Conservation (phyloP, 2,797 vertebrate species). For the Percopsis omiscomaycus region DNA sequence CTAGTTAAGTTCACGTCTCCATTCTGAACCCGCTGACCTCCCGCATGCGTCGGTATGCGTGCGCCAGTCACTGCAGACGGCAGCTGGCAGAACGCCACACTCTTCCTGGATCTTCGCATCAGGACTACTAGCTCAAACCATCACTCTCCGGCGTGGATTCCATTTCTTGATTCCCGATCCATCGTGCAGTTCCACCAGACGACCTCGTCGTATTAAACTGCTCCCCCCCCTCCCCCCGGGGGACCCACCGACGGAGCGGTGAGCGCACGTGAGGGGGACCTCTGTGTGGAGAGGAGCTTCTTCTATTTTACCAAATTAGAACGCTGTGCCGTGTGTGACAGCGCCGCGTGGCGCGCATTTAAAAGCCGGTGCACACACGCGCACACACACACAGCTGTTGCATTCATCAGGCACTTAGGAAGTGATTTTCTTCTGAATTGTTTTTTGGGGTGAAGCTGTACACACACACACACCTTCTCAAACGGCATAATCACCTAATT, state of each 20-base stretch:
- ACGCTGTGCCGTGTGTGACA: slow-evolving; percentile 50
- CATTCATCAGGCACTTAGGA: slow-evolving; percentile 69
- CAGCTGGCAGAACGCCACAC: slow-evolving; percentile 31
- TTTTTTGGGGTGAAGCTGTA: slow-evolving; percentile 14
- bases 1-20: slow-evolving; percentile 11
- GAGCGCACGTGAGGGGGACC: slow-evolving; percentile 13
- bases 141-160: too few species aligned
- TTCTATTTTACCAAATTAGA: slow-evolving; percentile 65
- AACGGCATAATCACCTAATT: slow-evolving; percentile 55
- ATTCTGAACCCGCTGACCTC: slow-evolving; percentile 31
- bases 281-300: slow-evolving; percentile 37
- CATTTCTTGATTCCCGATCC: too few species aligned
- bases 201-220: slow-evolving; percentile 25
- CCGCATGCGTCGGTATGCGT: not conserved
- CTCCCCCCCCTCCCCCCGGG: slow-evolving; percentile 36
- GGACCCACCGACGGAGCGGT: slow-evolving; percentile 41
- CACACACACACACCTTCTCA: not conserved
- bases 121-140: too few species aligned
- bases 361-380: not conserved
- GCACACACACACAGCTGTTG: slow-evolving; percentile 59
- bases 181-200: not conserved
- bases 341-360: slow-evolving; percentile 53
- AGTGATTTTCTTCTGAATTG: slow-evolving; percentile 65
- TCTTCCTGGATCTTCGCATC: slow-evolving; percentile 13
- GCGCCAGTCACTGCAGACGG: slow-evolving; percentile 43